These are phyloP conservation scores for Orestias chungarensis DNA, from an alignment of 2,797 vertebrate species.

Conservation along the genomic window DNA sequence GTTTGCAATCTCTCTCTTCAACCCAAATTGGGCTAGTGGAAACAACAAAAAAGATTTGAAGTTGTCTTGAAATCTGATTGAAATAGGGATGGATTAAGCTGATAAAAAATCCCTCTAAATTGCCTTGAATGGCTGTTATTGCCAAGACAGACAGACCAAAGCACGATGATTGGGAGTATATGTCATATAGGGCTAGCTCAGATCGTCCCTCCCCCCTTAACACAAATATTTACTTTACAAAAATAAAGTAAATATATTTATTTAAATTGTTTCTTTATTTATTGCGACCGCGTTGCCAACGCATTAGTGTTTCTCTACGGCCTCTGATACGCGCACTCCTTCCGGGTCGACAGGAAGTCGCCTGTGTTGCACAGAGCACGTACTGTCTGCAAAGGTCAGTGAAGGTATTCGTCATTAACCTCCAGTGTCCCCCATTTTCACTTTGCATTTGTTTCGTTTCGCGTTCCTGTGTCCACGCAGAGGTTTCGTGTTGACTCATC, in stretches of 20 bases:
- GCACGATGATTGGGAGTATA: too few relatives aligned
- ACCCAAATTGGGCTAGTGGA: too few relatives aligned
- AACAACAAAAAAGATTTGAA: too few relatives aligned
- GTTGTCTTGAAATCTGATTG: too few relatives aligned
- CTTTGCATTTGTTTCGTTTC: slow-evolving; percentile 24
- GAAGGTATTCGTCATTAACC: slow-evolving; percentile 11
- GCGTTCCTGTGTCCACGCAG: background rate
- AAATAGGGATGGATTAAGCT: too few relatives aligned
- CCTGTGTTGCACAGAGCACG: slow-evolving; percentile 50
- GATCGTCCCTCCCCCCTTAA: background rate
- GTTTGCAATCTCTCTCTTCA: too few relatives aligned
- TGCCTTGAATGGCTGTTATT: too few relatives aligned
- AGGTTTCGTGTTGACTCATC: background rate
- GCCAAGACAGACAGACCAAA: too few relatives aligned
- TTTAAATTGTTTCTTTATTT: background rate
- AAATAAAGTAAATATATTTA: too few relatives aligned
- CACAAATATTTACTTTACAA: too few relatives aligned
- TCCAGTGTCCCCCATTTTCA: slow-evolving; percentile 14
- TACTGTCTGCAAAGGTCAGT: slow-evolving; percentile 74
- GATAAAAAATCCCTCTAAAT: too few relatives aligned
- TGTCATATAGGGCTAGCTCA: background rate
- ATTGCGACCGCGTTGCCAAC: background rate
- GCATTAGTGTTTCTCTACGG: slow-evolving; percentile 11
- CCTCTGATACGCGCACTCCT: slow-evolving; percentile 28
- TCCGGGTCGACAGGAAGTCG: slow-evolving; percentile 68